Conservation (phyloP, 2,113 vertebrate species). For the Laticauda colubrina region DNA sequence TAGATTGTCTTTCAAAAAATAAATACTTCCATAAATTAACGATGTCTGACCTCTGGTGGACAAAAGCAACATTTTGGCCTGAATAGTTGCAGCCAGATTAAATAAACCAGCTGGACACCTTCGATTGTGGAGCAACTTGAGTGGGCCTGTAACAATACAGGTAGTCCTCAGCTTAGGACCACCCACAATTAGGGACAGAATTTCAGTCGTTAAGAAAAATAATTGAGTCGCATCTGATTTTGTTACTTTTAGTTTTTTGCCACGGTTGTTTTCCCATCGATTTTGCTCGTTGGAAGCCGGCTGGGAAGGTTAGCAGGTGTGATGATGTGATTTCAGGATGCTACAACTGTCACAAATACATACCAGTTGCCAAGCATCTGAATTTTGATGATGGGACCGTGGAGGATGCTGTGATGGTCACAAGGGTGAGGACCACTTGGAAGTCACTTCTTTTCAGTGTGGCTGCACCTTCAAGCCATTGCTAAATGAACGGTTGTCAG, state of each 20-base stretch:
- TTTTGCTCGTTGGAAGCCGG: not conserved
- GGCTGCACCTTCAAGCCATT: not conserved
- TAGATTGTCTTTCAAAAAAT: not conserved
- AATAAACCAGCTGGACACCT: not conserved
- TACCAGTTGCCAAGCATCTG: not conserved
- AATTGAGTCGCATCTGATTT: not conserved
- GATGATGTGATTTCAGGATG: not conserved
- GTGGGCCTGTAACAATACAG: not conserved
- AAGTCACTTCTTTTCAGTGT: not conserved
- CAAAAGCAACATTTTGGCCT: not conserved
- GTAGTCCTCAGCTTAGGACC: not conserved
- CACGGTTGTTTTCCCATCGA: not conserved
- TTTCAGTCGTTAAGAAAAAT: not conserved
- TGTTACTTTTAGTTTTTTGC: not conserved
- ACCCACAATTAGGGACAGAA: not conserved
- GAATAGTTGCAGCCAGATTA: not conserved
- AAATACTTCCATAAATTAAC: not conserved
- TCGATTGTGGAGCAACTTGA: not conserved
- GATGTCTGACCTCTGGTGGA: constrained; percentile 32
- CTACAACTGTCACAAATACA: not conserved
- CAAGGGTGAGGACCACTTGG: not conserved
- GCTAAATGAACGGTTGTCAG: not conserved
- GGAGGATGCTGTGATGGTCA: not conserved
- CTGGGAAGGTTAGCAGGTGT: not conserved
- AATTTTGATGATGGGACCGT: not conserved